phyloP scores from a whole-genome alignment of 64 coral and sea anemone genomes.

The Dendronephthya gigantea region DNA sequence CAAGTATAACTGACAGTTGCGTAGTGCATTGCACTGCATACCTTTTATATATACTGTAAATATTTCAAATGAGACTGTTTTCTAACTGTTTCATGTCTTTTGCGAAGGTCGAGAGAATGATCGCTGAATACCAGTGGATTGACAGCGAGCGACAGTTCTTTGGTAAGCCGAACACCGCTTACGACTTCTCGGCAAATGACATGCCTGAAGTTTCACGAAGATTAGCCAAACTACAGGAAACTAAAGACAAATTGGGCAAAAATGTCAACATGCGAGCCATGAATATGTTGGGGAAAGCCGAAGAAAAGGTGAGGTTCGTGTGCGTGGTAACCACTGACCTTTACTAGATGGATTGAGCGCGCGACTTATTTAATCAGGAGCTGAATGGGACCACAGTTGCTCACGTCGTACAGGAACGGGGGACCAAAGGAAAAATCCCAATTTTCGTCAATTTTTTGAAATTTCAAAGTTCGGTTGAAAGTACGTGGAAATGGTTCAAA shows the following conservation, averaged over 20 bases:
- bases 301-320: constrained; percentile 79
- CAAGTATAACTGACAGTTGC: too few relatives aligned
- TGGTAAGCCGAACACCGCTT: constrained; percentile 82
- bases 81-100: not conserved
- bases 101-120: constrained; percentile 91
- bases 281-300: constrained; percentile 97
- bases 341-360: too few relatives aligned
- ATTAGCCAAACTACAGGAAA: constrained; percentile 68
- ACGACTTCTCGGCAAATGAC: constrained; percentile 77
- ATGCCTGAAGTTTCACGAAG: constrained; percentile 77
- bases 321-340: not conserved
- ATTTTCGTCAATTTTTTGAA: too few relatives aligned
- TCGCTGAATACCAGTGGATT: constrained; percentile 87
- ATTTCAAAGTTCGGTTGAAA: too few relatives aligned
- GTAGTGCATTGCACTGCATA: too few relatives aligned
- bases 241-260: constrained; percentile 84
- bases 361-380: too few relatives aligned
- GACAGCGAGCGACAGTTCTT: constrained; percentile 77
- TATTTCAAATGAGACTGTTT: too few relatives aligned
- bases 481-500: too few relatives aligned
- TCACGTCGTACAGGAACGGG: too few relatives aligned
- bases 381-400: too few relatives aligned
- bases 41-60: too few relatives aligned
- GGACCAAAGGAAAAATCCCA: too few relatives aligned
- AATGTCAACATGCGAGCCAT: constrained; percentile 94